Percentiles rank a stretch among this genome's conserved stretches.
phyloP scores from a whole-genome alignment of 2,113 vertebrate genomes.

The Sciurus niger region DNA sequence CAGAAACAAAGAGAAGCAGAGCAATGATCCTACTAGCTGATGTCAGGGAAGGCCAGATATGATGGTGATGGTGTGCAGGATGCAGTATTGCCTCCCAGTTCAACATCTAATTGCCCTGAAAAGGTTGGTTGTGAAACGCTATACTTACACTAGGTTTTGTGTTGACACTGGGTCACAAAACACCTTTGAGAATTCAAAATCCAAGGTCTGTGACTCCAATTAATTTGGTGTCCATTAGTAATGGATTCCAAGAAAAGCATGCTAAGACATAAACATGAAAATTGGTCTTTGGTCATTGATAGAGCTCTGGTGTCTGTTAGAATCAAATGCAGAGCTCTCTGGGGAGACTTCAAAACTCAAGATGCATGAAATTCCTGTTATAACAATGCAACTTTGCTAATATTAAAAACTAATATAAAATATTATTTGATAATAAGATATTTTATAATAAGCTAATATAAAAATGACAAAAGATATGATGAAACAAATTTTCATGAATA shows the following conservation, averaged over 20 bases:
- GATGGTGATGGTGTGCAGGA: background rate
- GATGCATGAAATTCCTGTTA: background rate
- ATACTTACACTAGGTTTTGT: background rate
- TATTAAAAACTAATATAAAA: background rate
- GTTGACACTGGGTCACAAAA: background rate
- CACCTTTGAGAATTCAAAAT: background rate
- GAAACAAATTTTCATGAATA: background rate
- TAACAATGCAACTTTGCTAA: background rate
- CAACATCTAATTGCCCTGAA: background rate
- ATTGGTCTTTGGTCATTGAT: background rate
- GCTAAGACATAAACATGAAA: background rate
- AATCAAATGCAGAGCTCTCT: conserved; percentile 20
- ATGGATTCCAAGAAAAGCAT: background rate
- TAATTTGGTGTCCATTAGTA: background rate
- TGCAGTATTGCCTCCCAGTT: too few species aligned
- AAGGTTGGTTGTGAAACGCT: background rate
- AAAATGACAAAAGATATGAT: background rate
- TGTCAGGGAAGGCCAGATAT: accelerated
- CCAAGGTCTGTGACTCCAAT: background rate
- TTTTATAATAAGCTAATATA: background rate
- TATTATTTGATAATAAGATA: background rate
- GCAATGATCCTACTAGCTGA: too few species aligned
- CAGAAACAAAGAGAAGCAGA: background rate
- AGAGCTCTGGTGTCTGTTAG: background rate
- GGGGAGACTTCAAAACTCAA: background rate